Evolutionary conservation across 2,797 vertebrate genomes (phyloP).

Genomic region (Pipistrellus nathusii): DNA sequence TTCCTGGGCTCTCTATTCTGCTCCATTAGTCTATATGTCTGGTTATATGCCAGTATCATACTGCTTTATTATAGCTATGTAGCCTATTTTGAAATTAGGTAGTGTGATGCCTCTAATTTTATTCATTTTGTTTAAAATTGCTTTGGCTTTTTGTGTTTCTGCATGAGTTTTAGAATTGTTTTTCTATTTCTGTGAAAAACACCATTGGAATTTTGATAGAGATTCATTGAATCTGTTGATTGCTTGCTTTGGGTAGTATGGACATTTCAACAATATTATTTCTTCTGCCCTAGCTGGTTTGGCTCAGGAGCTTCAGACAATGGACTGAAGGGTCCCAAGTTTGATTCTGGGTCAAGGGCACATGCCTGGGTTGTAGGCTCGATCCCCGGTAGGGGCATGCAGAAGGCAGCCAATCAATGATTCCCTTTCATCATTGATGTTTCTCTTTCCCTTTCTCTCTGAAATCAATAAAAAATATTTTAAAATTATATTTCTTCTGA

Average conservation of each 20-base stretch:
- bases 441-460: no score
- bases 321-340: no score
- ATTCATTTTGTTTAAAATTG: slow-evolving; percentile 5
- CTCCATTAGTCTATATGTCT: not conserved
- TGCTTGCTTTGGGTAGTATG: not conserved
- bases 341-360: no score
- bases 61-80: not conserved
- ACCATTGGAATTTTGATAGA: not conserved
- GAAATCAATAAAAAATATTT: no score
- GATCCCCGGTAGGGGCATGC: no score
- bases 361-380: no score
- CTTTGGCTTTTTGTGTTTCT: slow-evolving; percentile 19
- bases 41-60: not conserved
- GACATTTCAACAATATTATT: no score
- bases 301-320: no score
- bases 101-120: not conserved
- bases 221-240: not conserved
- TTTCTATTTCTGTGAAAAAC: not conserved
- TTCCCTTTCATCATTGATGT: no score
- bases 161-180: not conserved
- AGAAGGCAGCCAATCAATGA: no score
- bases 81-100: not conserved
- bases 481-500: no score
- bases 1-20: not conserved
- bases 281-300: no score